Percentiles rank a stretch among this genome's conserved stretches.
Conservation (phyloP, 2,888 invertebrate species). For the Oscheius myriophilus region DNA sequence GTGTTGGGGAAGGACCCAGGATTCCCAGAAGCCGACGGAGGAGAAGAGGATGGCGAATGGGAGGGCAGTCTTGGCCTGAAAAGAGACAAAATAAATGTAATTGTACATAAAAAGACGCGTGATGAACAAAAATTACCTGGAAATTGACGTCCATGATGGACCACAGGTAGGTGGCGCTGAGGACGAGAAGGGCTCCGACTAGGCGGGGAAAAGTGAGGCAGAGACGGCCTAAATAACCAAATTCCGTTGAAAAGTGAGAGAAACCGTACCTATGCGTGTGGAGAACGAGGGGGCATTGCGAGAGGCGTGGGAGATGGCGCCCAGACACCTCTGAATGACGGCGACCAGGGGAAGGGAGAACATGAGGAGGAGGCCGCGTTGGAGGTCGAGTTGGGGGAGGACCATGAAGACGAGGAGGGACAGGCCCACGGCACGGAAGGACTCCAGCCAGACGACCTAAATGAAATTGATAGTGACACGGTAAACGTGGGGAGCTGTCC, state of each 20-base stretch:
- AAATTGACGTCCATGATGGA: constrained; percentile 42
- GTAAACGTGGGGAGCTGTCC: no score
- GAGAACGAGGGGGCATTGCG: constrained; percentile 36
- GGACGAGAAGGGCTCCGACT: constrained; percentile 36
- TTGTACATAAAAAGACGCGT: no score
- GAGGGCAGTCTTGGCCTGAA: constrained; percentile 43
- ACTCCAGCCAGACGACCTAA: constrained; percentile 59
- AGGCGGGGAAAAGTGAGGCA: constrained; percentile 40
- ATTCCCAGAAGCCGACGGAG: constrained; percentile 66
- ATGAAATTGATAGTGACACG: no score
- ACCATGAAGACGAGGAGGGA: constrained; percentile 50
- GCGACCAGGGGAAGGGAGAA: constrained; percentile 46
- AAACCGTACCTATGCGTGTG: constrained; percentile 28
- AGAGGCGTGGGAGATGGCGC: constrained; percentile 35
- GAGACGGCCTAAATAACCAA: constrained; percentile 18
- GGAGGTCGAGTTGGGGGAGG: constrained; percentile 52
- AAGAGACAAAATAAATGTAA: neutral
- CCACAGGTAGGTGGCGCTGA: constrained; percentile 47
- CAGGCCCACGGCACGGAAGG: constrained; percentile 55
- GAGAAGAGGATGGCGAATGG: constrained; percentile 55
- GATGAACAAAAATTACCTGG: constrained; percentile 14
- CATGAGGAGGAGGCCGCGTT: constrained; percentile 37
- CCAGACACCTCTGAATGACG: constrained; percentile 38
- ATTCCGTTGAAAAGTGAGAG: neutral
- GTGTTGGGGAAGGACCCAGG: constrained; percentile 61